Evolutionary conservation across 1,140 invertebrate genomes (phyloP).

Genomic region (Drosophila pseudoobscura): DNA sequence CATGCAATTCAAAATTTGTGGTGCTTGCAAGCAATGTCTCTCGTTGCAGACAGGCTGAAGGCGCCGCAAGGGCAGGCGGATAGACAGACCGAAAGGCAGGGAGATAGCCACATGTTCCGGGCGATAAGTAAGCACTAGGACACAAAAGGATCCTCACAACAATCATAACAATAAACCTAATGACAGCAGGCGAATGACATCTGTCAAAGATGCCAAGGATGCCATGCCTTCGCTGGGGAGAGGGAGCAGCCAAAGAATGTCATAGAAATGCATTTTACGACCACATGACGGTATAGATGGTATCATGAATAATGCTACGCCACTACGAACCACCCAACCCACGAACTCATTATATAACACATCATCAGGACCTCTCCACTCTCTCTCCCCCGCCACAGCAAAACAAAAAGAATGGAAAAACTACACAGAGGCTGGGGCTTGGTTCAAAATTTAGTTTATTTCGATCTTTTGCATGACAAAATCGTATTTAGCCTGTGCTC

Average conservation of each 20-base stretch:
- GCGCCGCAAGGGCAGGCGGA: slow-evolving; percentile 28
- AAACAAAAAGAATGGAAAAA: not conserved
- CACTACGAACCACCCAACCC: not conserved
- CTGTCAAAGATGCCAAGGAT: slow-evolving; percentile 27
- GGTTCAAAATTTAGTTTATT: slow-evolving; percentile 36
- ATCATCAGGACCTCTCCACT: no score
- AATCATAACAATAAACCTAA: slow-evolving; percentile 61
- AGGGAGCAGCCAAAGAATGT: slow-evolving; percentile 26
- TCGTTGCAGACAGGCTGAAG: slow-evolving; percentile 23
- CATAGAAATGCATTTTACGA: slow-evolving; percentile 12
- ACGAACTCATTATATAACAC: no score
- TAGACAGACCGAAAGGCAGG: slow-evolving; percentile 12
- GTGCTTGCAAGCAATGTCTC: slow-evolving; percentile 38
- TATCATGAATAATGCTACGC: not conserved
- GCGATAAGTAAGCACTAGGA: slow-evolving; percentile 57
- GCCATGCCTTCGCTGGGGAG: slow-evolving; percentile 15
- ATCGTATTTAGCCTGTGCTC: slow-evolving; percentile 61
- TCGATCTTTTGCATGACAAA: slow-evolving; percentile 47
- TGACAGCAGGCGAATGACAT: slow-evolving; percentile 20
- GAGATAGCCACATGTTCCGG: slow-evolving; percentile 53
- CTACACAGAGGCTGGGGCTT: slow-evolving; percentile 14
- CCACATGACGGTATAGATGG: no score
- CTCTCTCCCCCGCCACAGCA: no score
- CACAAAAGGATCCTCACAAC: slow-evolving; percentile 43
- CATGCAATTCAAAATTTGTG: slow-evolving; percentile 56